These are phyloP conservation scores for Syrista parreyssii DNA, from an alignment of 2,888 invertebrate genomes.

Conservation along the genomic window DNA sequence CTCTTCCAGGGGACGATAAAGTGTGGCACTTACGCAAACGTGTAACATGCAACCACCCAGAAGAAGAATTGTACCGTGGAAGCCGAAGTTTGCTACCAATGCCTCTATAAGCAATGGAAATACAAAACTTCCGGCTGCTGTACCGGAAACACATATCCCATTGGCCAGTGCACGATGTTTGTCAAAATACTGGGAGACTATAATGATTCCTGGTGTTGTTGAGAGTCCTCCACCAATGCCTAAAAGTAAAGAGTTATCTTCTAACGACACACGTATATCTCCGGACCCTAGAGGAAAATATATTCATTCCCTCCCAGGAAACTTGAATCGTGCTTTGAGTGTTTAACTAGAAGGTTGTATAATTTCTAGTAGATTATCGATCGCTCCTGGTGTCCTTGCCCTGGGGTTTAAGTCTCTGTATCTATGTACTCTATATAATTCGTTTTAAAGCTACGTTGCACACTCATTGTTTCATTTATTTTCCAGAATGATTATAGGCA, in stretches of 20 bases:
- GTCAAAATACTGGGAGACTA: conserved; percentile 84
- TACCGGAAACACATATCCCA: conserved; percentile 84
- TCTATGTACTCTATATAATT: not conserved
- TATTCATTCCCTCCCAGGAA: not conserved
- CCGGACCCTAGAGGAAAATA: not conserved
- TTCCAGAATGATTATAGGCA: not conserved
- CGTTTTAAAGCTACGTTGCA: not conserved
- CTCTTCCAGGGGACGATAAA: conserved; percentile 73
- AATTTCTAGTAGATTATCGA: not conserved
- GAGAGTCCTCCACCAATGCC: conserved; percentile 84
- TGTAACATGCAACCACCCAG: conserved; percentile 81
- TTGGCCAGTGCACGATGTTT: conserved; percentile 83
- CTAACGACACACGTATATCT: not conserved
- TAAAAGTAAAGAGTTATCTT: conserved; percentile 39
- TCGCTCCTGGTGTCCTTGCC: not conserved
- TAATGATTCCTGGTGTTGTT: conserved; percentile 84
- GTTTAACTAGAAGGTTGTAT: not conserved
- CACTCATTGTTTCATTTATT: not conserved
- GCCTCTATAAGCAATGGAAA: conserved; percentile 80
- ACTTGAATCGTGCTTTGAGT: not conserved
- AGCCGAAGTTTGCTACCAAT: conserved; percentile 76
- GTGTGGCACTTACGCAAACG: conserved; percentile 78
- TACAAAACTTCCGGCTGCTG: conserved; percentile 83
- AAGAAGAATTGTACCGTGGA: conserved; percentile 78
- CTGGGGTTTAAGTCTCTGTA: not conserved